Evolutionary conservation across 2,797 vertebrate species (phyloP).

Genomic region (Notamacropus eugenii): DNA sequence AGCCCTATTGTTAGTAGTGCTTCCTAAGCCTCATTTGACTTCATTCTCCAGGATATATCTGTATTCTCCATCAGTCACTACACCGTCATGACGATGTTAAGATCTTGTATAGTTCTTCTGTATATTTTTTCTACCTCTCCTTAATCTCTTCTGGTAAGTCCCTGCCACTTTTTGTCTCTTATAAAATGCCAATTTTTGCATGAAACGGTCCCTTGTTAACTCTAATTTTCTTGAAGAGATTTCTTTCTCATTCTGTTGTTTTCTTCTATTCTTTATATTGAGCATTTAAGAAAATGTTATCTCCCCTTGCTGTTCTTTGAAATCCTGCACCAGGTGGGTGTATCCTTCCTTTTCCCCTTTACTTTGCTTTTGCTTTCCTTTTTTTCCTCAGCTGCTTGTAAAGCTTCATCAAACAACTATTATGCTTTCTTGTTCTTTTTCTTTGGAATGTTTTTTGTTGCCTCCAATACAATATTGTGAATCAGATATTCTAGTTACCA

Average conservation of each 20-base stretch:
- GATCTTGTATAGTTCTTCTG: background rate
- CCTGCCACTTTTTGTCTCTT: background rate
- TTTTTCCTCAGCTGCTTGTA: background rate
- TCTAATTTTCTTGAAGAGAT: background rate
- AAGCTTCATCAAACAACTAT: background rate
- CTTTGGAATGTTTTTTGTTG: background rate
- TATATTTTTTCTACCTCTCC: background rate
- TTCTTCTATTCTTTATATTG: background rate
- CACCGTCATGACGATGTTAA: background rate
- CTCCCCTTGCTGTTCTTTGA: background rate
- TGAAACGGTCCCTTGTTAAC: background rate
- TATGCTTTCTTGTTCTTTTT: background rate
- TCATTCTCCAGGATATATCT: background rate
- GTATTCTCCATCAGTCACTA: background rate
- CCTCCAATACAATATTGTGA: background rate
- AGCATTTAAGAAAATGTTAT: background rate
- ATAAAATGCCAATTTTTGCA: background rate
- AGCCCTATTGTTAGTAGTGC: background rate
- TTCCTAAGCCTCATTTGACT: background rate
- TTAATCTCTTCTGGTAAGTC: background rate
- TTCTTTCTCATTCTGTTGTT: background rate
- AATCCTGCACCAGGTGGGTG: background rate
- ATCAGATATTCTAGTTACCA: background rate
- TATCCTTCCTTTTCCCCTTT: background rate
- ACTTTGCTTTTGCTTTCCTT: background rate